Percentiles rank a stretch among this genome's conserved stretches.
These are phyloP conservation scores for Leptogaster cylindrica DNA, from an alignment of 2,888 invertebrate species.

Conservation along the genomic window DNA sequence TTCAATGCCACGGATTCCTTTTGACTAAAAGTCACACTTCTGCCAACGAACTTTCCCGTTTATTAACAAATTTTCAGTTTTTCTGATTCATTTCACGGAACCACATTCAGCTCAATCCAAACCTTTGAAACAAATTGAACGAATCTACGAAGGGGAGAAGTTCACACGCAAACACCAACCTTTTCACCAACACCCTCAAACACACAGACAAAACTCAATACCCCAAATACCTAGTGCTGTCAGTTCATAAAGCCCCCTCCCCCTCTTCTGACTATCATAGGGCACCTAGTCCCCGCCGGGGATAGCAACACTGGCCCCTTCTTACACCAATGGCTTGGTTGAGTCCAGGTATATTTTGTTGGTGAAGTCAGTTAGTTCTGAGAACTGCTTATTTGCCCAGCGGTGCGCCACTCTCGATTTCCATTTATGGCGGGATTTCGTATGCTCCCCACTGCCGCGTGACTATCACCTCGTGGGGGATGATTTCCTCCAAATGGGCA, in stretches of 20 bases:
- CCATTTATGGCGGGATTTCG: background rate
- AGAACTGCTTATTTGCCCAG: conserved; percentile 6
- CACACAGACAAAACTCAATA: conserved; percentile 1
- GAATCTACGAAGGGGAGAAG: conserved; percentile 51
- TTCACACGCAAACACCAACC: conserved; percentile 5
- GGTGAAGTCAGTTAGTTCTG: conserved; percentile 7
- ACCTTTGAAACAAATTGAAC: conserved; percentile 61
- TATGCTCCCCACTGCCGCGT: background rate
- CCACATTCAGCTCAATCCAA: conserved; percentile 58
- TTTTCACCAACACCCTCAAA: conserved; percentile 10
- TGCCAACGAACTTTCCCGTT: conserved; percentile 46
- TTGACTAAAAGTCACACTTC: conserved; percentile 38
- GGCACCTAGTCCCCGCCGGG: too few relatives aligned
- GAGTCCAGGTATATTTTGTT: conserved; percentile 12
- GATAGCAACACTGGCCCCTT: too few relatives aligned
- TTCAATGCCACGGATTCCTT: background rate
- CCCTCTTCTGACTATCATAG: too few relatives aligned
- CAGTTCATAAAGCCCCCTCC: too few relatives aligned
- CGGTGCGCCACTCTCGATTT: background rate
- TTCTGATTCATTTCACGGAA: conserved; percentile 54
- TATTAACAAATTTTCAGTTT: conserved; percentile 44
- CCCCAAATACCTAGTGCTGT: too few relatives aligned
- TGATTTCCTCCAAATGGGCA: too few relatives aligned
- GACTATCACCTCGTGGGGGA: too few relatives aligned
- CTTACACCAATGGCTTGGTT: too few relatives aligned